These are phyloP conservation scores for Mugil cephalus DNA, from an alignment of 2,113 vertebrate species.

Conservation along the genomic window DNA sequence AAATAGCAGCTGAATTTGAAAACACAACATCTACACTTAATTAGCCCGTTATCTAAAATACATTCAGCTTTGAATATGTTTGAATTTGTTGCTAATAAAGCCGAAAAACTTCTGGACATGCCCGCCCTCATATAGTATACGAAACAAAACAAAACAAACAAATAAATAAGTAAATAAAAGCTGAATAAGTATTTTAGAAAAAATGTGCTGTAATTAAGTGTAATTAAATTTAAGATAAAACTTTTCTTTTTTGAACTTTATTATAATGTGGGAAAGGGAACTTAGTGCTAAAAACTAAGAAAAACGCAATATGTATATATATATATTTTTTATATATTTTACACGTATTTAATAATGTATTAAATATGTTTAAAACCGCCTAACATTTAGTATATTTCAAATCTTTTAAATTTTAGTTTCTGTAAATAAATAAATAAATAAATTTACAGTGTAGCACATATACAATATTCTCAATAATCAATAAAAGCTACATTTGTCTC, in stretches of 20 bases:
- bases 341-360: not conserved
- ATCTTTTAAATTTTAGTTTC: too few relatives aligned
- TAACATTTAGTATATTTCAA: not conserved
- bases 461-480: not conserved
- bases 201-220: not conserved
- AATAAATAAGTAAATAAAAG: not conserved
- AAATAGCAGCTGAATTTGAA: not conserved
- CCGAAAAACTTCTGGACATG: not conserved
- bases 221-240: not conserved
- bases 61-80: too few relatives aligned
- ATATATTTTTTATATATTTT: too few relatives aligned
- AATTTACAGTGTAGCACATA: not conserved
- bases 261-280: not conserved
- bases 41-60: too few relatives aligned
- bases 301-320: not conserved
- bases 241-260: not conserved
- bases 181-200: not conserved
- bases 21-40: too few relatives aligned
- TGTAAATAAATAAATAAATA: too few relatives aligned
- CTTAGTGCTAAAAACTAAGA: not conserved
- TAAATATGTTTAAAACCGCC: not conserved
- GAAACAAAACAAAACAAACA: slow-evolving; percentile 4
- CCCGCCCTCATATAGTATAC: too few relatives aligned
- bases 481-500: not conserved
- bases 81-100: too few relatives aligned